phyloP scores from a whole-genome alignment of 2,113 vertebrate species.

The Zosterops hypoxanthus region DNA sequence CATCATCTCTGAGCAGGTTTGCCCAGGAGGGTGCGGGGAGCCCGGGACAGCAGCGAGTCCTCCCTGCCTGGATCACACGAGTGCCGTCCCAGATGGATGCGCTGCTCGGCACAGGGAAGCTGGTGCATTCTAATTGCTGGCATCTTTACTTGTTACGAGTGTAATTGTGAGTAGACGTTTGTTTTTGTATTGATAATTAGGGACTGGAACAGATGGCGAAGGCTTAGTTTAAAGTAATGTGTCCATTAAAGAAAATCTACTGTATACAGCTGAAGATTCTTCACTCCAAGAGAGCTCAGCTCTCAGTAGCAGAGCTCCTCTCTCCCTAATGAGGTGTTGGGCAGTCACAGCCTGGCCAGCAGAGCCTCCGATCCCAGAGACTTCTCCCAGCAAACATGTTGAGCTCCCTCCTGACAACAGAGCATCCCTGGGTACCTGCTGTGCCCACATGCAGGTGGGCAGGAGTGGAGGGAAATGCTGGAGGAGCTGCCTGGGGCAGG shows the following conservation, averaged over 20 bases:
- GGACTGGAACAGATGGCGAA: slow-evolving; percentile 76
- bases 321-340: neutral
- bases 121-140: slow-evolving; percentile 75
- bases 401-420: neutral
- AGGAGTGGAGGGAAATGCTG: neutral
- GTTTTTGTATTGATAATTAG: slow-evolving; percentile 81
- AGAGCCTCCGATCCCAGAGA: accelerated
- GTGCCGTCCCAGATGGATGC: slow-evolving; percentile 64
- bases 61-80: neutral
- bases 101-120: slow-evolving; percentile 14
- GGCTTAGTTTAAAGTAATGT: slow-evolving; percentile 78
- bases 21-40: neutral
- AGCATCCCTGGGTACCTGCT: accelerated
- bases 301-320: neutral
- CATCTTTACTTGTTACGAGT: slow-evolving; percentile 76
- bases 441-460: accelerated
- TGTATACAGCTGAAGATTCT: slow-evolving; percentile 70
- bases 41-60: neutral
- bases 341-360: neutral
- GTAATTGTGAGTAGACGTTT: slow-evolving; percentile 79
- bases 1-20: neutral
- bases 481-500: neutral
- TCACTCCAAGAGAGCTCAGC: slow-evolving; percentile 49
- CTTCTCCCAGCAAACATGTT: accelerated
- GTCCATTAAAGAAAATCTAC: slow-evolving; percentile 78